Evolutionary conservation across 1,140 invertebrate species (phyloP).

Genomic region (Bombus consobrinus): DNA sequence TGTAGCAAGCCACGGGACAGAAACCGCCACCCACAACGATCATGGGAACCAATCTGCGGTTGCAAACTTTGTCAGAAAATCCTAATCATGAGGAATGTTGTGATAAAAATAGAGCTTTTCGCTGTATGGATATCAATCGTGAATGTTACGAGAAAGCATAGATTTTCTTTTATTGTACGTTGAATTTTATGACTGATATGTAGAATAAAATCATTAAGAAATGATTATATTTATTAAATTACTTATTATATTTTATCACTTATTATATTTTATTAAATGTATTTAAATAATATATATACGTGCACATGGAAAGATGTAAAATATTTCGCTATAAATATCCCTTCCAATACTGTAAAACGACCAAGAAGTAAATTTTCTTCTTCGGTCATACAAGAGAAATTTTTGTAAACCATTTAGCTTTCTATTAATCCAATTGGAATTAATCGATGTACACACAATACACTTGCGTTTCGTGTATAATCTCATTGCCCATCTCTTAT

Average conservation of each 20-base stretch:
- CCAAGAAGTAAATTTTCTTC: too few species aligned
- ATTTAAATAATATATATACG: too few species aligned
- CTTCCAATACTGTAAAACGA: too few species aligned
- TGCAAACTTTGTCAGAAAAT: constrained; percentile 54
- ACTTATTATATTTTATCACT: too few species aligned
- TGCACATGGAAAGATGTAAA: too few species aligned
- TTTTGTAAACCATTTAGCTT: too few species aligned
- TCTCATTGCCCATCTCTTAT: neutral
- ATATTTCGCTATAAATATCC: too few species aligned
- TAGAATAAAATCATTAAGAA: neutral
- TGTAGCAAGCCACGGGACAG: too few species aligned
- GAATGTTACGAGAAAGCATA: constrained; percentile 41
- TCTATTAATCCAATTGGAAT: too few species aligned
- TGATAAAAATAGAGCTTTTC: constrained; percentile 21
- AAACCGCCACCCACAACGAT: neutral
- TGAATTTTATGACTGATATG: neutral
- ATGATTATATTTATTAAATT: too few species aligned
- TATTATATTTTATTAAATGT: neutral
- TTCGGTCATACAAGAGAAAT: too few species aligned
- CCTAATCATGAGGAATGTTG: constrained; percentile 42
- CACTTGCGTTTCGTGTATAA: neutral
- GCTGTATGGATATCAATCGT: neutral
- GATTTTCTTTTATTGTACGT: neutral
- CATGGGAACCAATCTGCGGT: constrained; percentile 49
- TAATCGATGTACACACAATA: too few species aligned